Evolutionary conservation across 2,888 invertebrate species (phyloP).

Genomic region (Ceratothoa steindachneri): DNA sequence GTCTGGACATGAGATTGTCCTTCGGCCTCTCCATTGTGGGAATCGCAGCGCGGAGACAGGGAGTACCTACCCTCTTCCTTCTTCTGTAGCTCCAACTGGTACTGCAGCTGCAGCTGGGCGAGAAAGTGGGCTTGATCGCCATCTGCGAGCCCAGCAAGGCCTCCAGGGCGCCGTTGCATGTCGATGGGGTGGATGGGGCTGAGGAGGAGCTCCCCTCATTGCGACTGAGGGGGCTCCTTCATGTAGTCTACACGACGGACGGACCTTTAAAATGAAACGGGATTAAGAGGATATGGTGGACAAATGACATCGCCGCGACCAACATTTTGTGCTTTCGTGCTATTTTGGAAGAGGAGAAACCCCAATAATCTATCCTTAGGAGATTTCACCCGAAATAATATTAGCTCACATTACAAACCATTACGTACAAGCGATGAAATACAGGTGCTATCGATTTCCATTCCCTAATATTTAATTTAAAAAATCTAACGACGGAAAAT

Average conservation of each 20-base stretch:
- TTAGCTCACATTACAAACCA: too few species aligned
- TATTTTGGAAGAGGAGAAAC: background rate
- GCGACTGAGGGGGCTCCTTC: background rate
- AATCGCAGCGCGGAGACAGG: background rate
- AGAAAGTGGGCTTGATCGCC: background rate
- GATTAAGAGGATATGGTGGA: background rate
- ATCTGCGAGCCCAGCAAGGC: conserved; percentile 13
- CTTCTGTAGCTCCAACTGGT: background rate
- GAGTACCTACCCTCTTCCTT: too few species aligned
- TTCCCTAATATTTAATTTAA: too few species aligned
- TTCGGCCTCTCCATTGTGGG: background rate
- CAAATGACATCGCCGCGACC: background rate
- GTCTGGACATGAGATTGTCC: conserved; percentile 14
- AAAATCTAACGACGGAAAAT: too few species aligned
- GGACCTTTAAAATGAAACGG: background rate
- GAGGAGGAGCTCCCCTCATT: background rate
- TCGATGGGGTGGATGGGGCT: background rate
- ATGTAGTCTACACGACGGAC: background rate
- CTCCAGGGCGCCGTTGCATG: conserved; percentile 20
- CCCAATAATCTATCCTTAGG: too few species aligned
- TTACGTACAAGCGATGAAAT: too few species aligned
- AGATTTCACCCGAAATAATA: too few species aligned
- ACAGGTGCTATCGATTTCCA: too few species aligned
- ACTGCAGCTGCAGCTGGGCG: background rate
- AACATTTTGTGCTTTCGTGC: background rate